phyloP scores from a whole-genome alignment of 2,113 vertebrate species.

The Ariopsis seemanni region DNA sequence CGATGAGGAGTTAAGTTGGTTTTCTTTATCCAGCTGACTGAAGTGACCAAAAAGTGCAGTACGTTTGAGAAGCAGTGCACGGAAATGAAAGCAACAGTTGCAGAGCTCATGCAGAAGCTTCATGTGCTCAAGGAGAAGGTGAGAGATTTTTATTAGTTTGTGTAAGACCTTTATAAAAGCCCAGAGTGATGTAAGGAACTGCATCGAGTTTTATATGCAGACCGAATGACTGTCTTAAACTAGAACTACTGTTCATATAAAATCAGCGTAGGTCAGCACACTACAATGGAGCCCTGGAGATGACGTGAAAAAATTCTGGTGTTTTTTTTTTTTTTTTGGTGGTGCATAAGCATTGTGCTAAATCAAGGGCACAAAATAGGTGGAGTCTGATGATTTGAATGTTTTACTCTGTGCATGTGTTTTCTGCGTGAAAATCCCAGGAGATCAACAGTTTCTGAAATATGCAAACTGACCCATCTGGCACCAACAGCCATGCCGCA shows the following conservation, averaged over 20 bases:
- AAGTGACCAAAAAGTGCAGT: slow-evolving; percentile 70
- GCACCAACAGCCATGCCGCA: background rate
- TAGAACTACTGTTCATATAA: background rate
- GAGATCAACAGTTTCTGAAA: background rate
- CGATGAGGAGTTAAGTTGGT: background rate
- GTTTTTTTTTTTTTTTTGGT: background rate
- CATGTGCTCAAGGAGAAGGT: slow-evolving; percentile 82
- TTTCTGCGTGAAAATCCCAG: background rate
- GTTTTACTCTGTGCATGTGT: background rate
- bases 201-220: background rate
- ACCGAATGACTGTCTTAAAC: background rate
- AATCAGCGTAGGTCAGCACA: background rate
- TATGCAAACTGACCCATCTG: too few relatives aligned
- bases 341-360: background rate
- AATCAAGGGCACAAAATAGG: background rate
- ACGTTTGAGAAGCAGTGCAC: slow-evolving; percentile 73
- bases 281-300: background rate
- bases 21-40: slow-evolving; percentile 70
- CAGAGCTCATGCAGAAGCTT: slow-evolving; percentile 79
- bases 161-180: background rate
- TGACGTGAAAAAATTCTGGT: background rate
- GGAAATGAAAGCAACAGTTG: slow-evolving; percentile 73
- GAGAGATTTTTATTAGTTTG: slow-evolving; percentile 31
- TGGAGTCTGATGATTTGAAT: background rate
- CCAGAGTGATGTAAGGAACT: background rate